These are phyloP conservation scores for Leptatherina wallacei DNA, from an alignment of 2,797 vertebrate species.

Conservation along the genomic window DNA sequence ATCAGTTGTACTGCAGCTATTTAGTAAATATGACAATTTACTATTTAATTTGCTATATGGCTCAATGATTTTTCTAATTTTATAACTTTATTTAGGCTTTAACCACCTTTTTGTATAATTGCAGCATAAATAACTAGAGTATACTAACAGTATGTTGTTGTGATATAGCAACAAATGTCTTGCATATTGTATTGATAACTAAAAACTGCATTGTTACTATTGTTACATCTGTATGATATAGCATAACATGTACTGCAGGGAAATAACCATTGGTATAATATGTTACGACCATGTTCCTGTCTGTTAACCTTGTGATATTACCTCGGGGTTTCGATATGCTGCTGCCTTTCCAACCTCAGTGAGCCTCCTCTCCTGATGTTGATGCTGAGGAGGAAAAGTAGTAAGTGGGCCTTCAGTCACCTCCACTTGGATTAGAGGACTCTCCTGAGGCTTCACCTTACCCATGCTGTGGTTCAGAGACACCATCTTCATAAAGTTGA, in stretches of 20 bases:
- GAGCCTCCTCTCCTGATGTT: constrained; percentile 60
- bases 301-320: constrained; percentile 44
- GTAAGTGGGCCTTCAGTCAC: constrained; percentile 68
- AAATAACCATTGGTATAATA: neutral
- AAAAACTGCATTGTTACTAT: neutral
- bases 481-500: constrained; percentile 79
- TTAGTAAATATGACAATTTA: neutral
- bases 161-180: neutral
- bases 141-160: rapidly evolving
- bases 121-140: neutral
- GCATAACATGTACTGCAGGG: neutral
- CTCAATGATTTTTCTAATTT: too few relatives aligned
- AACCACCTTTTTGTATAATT: neutral
- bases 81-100: neutral
- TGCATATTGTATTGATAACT: neutral
- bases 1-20: neutral
- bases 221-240: neutral
- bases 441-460: constrained; percentile 66
- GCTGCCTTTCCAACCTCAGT: constrained; percentile 81
- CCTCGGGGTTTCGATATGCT: constrained; percentile 82
- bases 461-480: constrained; percentile 78
- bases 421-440: constrained; percentile 44
- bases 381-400: constrained; percentile 42
- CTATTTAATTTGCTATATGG: too few relatives aligned
- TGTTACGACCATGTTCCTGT: neutral